Percentiles rank a stretch among this genome's conserved stretches.
Conservation (phyloP, 1,140 invertebrate genomes). For the Scaptodrosophila lebanonensis region DNA sequence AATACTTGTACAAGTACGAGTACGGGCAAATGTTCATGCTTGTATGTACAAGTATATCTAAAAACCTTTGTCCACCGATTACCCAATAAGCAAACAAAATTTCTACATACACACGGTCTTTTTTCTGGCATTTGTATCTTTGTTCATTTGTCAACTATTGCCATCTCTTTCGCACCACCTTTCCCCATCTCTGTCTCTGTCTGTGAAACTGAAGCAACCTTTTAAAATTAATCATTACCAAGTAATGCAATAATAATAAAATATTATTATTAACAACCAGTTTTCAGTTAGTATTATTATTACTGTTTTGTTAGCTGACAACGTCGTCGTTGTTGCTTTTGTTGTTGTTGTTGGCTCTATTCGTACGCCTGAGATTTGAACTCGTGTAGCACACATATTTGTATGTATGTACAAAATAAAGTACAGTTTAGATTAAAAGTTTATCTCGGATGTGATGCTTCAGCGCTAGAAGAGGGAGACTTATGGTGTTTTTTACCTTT, state of each 20-base stretch:
- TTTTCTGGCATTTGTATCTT: no score
- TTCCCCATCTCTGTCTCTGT: not conserved
- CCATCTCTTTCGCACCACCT: not conserved
- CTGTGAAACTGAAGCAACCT: constrained; percentile 41
- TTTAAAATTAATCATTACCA: constrained; percentile 61
- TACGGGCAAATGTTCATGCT: no score
- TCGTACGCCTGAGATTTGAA: constrained; percentile 20
- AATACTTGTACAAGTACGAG: no score
- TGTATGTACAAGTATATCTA: no score
- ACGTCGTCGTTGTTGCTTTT: constrained; percentile 14
- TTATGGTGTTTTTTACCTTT: no score
- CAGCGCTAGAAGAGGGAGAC: no score
- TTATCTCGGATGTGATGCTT: not conserved
- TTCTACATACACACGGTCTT: no score
- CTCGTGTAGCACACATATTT: constrained; percentile 5
- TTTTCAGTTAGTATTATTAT: constrained; percentile 51
- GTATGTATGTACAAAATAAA: no score
- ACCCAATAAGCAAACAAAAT: no score
- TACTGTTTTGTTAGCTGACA: constrained; percentile 45
- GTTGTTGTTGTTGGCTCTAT: constrained; percentile 5
- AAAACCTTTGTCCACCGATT: constrained; percentile 10
- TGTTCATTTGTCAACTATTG: not conserved
- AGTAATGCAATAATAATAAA: constrained; percentile 71
- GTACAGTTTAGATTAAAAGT: constrained; percentile 32
- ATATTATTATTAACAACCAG: constrained; percentile 67